Evolutionary conservation across 2,888 invertebrate genomes (phyloP), one percentile per base, ranked within the genome.

Genomic region (Patella caerulea): DNA sequence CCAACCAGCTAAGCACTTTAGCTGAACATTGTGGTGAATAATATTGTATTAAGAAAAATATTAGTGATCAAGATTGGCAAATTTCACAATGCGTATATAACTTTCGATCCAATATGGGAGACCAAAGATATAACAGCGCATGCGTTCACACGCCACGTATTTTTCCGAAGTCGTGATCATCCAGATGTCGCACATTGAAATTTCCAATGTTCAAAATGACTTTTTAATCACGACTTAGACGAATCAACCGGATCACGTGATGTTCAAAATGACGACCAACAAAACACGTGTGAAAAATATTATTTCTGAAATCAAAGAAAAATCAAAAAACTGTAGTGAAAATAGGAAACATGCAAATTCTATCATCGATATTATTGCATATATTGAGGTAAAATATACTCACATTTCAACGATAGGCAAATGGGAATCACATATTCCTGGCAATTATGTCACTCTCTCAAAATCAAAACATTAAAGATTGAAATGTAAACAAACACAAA

Each of bases 271-370:
- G 45, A 45, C 71, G 69, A 71, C 55, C 71, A 69, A 69, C 71
- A 70, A 34, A 55, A 24, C 65, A 29, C 71, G 59, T 71, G 45
- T 15, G 17, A 75, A 52, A 29, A 73, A 74, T 55, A 72, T 69
- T 11, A 59, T 75, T 29, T 74, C 76, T n/a, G 77, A 78, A 55
- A 83, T 88, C 53, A 88, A 86, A 79, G 77, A 75, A 52, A 85
- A 85, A 72, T 77, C 85, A n/a, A 83, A 83, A 72, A 72, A 77
- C 11, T 87, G 87, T 82, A 55, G 85, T 12, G 79, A 76, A 45
- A 86, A 83, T 71, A 84, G 84, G 78, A 88, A 88, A 79, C 75
- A 86, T 78, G 83, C 84, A 1, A 89, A 89, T 79, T 76, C 82
- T 73, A 69, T 88, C 14, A 75, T 88, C 29, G 86, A 88, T 53